phyloP scores from a whole-genome alignment of 2,888 invertebrate genomes.

The Heliconius charithonia region DNA sequence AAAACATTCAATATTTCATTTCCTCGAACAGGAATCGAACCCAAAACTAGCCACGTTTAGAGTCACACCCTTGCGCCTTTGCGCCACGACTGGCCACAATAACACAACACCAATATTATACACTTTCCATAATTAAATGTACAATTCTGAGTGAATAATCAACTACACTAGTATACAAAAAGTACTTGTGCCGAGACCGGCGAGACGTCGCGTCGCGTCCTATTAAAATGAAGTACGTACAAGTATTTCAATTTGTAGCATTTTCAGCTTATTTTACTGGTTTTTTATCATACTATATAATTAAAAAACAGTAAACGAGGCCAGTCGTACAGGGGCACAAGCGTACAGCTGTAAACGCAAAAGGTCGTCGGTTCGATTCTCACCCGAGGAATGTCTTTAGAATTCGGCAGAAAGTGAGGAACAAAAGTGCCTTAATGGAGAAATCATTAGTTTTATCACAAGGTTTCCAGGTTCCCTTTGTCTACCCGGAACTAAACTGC shows the following conservation, averaged over 20 bases:
- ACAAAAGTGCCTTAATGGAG: too few relatives aligned
- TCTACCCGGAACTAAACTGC: too few relatives aligned
- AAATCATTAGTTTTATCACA: too few relatives aligned
- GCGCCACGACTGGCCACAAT: background rate
- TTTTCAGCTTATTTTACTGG: background rate
- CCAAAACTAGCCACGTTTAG: background rate
- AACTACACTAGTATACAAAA: constrained; percentile 1
- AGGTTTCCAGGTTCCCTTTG: too few relatives aligned
- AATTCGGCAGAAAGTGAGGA: too few relatives aligned
- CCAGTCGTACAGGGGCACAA: too few relatives aligned
- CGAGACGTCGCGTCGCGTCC: constrained; percentile 20
- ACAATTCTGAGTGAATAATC: constrained; percentile 1
- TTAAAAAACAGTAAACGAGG: too few relatives aligned
- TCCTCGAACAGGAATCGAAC: background rate
- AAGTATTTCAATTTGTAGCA: constrained; percentile 2
- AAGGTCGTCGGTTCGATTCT: too few relatives aligned
- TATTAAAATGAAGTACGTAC: background rate
- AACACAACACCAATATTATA: too few relatives aligned
- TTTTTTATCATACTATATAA: background rate
- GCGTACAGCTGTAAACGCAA: too few relatives aligned
- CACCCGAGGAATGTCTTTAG: too few relatives aligned
- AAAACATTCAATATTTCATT: background rate
- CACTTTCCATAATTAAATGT: background rate
- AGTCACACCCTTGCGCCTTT: background rate
- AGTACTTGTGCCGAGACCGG: constrained; percentile 3